phyloP scores from a whole-genome alignment of 2,113 vertebrate species.

The Malurus cyaneus region DNA sequence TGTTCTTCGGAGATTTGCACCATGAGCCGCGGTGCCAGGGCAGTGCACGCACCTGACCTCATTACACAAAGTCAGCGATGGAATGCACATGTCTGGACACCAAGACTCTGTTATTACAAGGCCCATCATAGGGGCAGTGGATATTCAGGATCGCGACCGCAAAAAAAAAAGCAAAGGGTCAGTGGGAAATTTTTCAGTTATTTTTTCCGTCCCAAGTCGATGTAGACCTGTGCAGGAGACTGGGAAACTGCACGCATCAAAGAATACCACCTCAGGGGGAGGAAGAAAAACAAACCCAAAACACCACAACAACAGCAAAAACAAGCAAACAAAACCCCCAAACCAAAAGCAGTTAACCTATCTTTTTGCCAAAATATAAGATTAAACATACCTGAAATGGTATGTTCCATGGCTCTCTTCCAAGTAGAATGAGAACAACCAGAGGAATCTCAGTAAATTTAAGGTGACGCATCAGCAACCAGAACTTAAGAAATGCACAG shows the following conservation, averaged over 20 bases:
- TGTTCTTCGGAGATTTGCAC: too few species aligned
- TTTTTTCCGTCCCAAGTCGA: too few species aligned
- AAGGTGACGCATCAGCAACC: background rate
- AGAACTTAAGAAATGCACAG: slow-evolving; percentile 2
- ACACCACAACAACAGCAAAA: background rate
- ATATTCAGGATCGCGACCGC: background rate
- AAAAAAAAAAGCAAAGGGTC: background rate
- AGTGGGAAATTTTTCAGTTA: background rate
- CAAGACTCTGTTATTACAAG: background rate
- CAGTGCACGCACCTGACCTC: too few species aligned
- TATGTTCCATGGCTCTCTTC: background rate
- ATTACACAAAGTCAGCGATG: too few species aligned
- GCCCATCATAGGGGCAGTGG: background rate
- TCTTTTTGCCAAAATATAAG: background rate
- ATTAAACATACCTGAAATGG: slow-evolving; percentile 15
- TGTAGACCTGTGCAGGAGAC: background rate
- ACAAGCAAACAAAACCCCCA: background rate
- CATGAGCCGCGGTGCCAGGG: too few species aligned
- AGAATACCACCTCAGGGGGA: background rate
- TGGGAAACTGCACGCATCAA: background rate
- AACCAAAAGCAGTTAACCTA: background rate
- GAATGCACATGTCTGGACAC: background rate
- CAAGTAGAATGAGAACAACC: background rate
- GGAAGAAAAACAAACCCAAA: background rate
- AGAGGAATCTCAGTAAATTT: background rate